phyloP scores from a whole-genome alignment of 2,888 invertebrate species.

The Prosapia bicincta region DNA sequence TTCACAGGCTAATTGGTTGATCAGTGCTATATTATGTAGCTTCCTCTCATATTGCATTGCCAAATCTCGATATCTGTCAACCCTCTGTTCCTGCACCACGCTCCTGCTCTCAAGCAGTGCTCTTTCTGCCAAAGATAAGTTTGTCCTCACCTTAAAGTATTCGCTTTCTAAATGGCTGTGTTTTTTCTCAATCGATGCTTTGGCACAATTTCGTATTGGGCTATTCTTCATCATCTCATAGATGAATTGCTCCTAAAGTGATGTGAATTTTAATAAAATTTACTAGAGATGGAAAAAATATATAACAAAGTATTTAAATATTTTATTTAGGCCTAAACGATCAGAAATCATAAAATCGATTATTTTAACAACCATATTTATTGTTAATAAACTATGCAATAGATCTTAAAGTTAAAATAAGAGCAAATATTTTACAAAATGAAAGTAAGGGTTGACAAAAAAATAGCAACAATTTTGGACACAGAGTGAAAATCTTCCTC shows the following conservation, averaged over 20 bases:
- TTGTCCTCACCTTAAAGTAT: conserved; percentile 56
- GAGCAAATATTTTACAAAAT: too few species aligned
- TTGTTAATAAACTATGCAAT: too few species aligned
- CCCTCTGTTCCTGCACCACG: conserved; percentile 41
- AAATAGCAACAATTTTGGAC: too few species aligned
- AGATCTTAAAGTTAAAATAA: too few species aligned
- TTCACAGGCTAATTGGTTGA: conserved; percentile 58
- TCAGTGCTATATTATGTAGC: conserved; percentile 52
- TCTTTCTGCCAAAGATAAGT: conserved; percentile 53
- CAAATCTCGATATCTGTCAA: conserved; percentile 48
- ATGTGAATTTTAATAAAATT: too few species aligned
- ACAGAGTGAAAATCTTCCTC: too few species aligned
- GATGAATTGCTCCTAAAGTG: conserved; percentile 70
- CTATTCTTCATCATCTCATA: conserved; percentile 61
- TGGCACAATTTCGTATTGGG: conserved; percentile 55
- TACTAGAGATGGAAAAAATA: too few species aligned
- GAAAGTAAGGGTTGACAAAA: too few species aligned
- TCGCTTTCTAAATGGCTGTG: conserved; percentile 57
- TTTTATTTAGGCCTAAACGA: too few species aligned
- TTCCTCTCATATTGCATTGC: conserved; percentile 52
- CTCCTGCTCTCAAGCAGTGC: conserved; percentile 49
- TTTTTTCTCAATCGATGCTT: conserved; percentile 61
- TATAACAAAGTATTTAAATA: too few species aligned
- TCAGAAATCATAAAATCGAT: too few species aligned
- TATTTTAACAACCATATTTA: too few species aligned